phyloP scores from a whole-genome alignment of 1,140 invertebrate genomes.

The Ylistrum balloti region DNA sequence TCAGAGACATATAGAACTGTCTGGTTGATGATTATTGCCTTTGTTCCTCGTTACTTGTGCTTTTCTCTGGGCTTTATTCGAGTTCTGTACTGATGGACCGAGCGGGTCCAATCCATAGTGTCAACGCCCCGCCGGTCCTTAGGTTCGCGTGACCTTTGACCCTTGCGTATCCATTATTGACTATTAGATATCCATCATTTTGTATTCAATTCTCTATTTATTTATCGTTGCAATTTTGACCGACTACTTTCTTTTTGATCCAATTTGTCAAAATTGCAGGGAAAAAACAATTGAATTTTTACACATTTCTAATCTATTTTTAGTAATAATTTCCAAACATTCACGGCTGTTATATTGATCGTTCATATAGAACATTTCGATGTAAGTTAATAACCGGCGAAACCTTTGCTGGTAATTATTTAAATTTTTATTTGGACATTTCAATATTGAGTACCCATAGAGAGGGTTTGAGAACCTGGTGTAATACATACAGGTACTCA shows the following conservation, averaged over 20 bases:
- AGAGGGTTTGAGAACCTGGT: neutral
- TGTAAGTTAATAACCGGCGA: conserved; percentile 15
- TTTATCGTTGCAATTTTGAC: conserved; percentile 29
- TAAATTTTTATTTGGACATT: conserved; percentile 36
- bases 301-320: conserved; percentile 36
- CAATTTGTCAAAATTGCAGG: conserved; percentile 11
- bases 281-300: conserved; percentile 33
- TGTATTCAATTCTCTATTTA: conserved; percentile 12
- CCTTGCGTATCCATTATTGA: neutral
- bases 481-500: conserved; percentile 1
- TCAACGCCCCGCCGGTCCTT: neutral
- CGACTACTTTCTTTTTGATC: conserved; percentile 3
- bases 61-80: neutral
- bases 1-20: neutral
- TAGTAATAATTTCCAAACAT: neutral
- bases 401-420: conserved; percentile 20
- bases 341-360: conserved; percentile 2
- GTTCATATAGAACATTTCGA: neutral
- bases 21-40: neutral
- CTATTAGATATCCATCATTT: conserved; percentile 12
- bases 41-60: neutral
- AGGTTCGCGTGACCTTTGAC: conserved; percentile 15
- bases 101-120: neutral
- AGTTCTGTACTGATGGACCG: conserved; percentile 15
- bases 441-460: conserved; percentile 33